Evolutionary conservation across 1,140 invertebrate species (phyloP).

Genomic region (Mylabris phalerata): DNA sequence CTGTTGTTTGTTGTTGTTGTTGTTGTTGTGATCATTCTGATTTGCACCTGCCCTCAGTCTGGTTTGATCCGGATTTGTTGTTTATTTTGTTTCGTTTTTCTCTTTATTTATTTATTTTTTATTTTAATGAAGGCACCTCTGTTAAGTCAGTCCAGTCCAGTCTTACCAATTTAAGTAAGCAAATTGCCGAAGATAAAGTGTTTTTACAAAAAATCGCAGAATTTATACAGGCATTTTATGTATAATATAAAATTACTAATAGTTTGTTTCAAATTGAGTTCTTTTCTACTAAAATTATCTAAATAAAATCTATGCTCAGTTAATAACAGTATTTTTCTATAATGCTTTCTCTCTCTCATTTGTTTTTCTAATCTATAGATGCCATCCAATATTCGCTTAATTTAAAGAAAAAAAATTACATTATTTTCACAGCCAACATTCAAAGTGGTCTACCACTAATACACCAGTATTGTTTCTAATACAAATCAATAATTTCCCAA

Average conservation of each 20-base stretch:
- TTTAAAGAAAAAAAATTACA: slow-evolving; percentile 35
- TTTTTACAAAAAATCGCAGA: slow-evolving; percentile 36
- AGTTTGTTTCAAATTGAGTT: slow-evolving; percentile 35
- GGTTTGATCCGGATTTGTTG: slow-evolving; percentile 29
- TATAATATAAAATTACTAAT: slow-evolving; percentile 37
- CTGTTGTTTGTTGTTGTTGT: background rate
- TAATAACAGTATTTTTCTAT: slow-evolving; percentile 18
- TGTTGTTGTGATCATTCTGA: slow-evolving; percentile 1
- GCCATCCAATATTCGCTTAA: slow-evolving; percentile 38
- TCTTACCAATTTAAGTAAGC: slow-evolving; percentile 42
- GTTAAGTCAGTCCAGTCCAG: slow-evolving; percentile 41
- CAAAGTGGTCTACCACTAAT: slow-evolving; percentile 28
- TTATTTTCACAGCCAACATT: slow-evolving; percentile 43
- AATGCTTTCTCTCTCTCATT: background rate
- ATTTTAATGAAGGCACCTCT: slow-evolving; percentile 40
- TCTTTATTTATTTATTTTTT: slow-evolving; percentile 38
- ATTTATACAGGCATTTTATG: slow-evolving; percentile 26
- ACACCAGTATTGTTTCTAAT: no score
- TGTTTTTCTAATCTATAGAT: slow-evolving; percentile 25
- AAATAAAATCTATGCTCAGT: slow-evolving; percentile 33
- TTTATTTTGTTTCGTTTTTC: slow-evolving; percentile 32
- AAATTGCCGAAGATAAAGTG: slow-evolving; percentile 37
- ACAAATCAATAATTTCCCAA: no score
- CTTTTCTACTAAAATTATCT: slow-evolving; percentile 20
- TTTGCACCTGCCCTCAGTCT: slow-evolving; percentile 41